Percentiles rank a stretch among this genome's conserved stretches.
phyloP scores from a whole-genome alignment of 2,888 invertebrate genomes.

The Pilophorus perplexus region DNA sequence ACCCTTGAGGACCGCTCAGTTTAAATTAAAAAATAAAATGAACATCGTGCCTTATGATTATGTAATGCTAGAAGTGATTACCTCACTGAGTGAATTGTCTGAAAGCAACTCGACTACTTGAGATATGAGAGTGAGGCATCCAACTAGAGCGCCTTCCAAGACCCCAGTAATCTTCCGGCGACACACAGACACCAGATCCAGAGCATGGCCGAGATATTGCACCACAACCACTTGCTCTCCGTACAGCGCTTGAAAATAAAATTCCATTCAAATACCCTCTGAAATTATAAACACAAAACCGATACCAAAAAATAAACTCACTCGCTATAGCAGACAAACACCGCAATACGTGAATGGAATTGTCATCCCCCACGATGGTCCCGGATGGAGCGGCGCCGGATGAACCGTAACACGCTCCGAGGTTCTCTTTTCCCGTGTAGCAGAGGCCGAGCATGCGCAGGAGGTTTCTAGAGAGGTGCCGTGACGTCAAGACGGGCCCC shows the following conservation, averaged over 20 bases:
- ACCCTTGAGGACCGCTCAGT: no score
- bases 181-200: constrained; percentile 77
- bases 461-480: constrained; percentile 85
- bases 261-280: not conserved
- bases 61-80: no score
- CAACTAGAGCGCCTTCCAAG: constrained; percentile 84
- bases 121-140: constrained; percentile 75
- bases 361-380: constrained; percentile 60
- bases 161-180: constrained; percentile 76
- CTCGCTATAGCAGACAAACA: constrained; percentile 85
- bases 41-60: no score
- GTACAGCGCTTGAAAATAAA: constrained; percentile 58
- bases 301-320: constrained; percentile 52
- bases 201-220: constrained; percentile 87
- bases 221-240: constrained; percentile 83
- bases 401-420: constrained; percentile 53
- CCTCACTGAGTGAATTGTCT: constrained; percentile 80
- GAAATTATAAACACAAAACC: not conserved
- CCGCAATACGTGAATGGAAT: constrained; percentile 82
- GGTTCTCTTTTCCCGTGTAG: constrained; percentile 80
- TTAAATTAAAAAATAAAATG: no score
- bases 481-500: constrained; percentile 90
- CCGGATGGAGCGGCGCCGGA: not conserved
- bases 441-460: constrained; percentile 91
- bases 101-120: constrained; percentile 77